Percentiles rank a stretch among this genome's conserved stretches.
Conservation (phyloP, 1,140 invertebrate species). For the Halictus rubicundus region DNA sequence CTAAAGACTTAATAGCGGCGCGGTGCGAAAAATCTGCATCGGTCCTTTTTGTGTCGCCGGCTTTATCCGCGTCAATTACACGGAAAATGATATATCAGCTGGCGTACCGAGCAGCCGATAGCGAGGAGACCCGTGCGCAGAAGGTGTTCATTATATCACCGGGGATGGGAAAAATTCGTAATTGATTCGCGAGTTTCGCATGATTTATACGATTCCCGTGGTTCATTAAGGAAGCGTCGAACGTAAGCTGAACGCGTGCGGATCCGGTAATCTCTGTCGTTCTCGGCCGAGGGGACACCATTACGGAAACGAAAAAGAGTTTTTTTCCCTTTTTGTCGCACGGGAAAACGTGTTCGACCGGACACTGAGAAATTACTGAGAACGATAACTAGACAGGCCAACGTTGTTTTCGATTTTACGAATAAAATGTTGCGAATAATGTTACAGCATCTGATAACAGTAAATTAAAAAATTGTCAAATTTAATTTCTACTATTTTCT, state of each 20-base stretch:
- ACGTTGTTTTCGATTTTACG: too few relatives aligned
- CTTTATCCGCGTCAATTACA: slow-evolving; percentile 14
- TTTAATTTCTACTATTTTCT: too few relatives aligned
- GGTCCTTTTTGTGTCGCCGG: not conserved
- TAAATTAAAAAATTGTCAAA: too few relatives aligned
- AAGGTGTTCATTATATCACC: slow-evolving; percentile 39
- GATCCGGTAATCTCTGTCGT: slow-evolving; percentile 9
- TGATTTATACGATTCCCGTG: slow-evolving; percentile 36
- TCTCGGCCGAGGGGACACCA: not conserved
- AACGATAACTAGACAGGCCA: too few relatives aligned
- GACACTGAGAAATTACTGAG: too few relatives aligned
- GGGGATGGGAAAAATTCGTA: not conserved
- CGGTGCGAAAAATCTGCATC: not conserved
- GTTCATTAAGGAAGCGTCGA: slow-evolving; percentile 35
- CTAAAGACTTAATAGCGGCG: not conserved
- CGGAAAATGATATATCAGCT: slow-evolving; percentile 32
- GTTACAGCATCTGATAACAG: too few relatives aligned
- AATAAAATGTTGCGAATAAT: too few relatives aligned
- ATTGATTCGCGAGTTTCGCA: slow-evolving; percentile 30
- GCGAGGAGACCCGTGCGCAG: not conserved
- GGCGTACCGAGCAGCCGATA: not conserved
- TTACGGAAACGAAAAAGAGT: slow-evolving; percentile 18
- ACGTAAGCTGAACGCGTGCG: slow-evolving; percentile 6
- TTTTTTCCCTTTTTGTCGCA: slow-evolving; percentile 40
- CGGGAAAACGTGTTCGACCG: slow-evolving; percentile 36